phyloP scores from a whole-genome alignment of 35 echinoderm and acorn worm genomes.

The Diadema setosum region DNA sequence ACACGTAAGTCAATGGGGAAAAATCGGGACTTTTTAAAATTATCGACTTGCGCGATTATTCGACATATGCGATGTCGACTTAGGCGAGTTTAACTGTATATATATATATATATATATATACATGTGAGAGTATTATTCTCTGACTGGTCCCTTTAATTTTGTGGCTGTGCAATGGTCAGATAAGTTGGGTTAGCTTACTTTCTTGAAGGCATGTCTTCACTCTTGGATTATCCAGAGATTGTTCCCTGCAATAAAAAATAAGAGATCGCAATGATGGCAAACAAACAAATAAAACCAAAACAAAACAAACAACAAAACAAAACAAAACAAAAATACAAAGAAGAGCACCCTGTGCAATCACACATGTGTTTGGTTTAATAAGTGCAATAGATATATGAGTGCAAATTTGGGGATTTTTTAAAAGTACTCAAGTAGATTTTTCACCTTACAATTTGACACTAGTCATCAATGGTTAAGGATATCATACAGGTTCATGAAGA shows the following conservation, averaged over 20 bases:
- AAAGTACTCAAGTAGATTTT: background rate
- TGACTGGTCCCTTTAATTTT: too few relatives aligned
- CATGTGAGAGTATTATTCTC: background rate
- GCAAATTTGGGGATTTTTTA: background rate
- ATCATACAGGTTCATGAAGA: too few relatives aligned
- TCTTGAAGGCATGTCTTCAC: conserved; percentile 67
- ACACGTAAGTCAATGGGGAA: too few relatives aligned
- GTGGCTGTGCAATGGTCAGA: background rate
- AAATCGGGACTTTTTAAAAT: too few relatives aligned
- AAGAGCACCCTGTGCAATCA: too few relatives aligned
- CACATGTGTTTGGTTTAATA: too few relatives aligned
- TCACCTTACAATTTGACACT: too few relatives aligned
- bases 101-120: too few relatives aligned
- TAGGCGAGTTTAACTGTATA: too few relatives aligned
- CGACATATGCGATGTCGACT: too few relatives aligned
- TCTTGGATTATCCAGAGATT: conserved; percentile 82
- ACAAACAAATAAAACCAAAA: background rate
- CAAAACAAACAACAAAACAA: background rate
- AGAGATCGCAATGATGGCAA: background rate
- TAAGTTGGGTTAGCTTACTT: conserved; percentile 52
- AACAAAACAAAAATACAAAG: background rate
- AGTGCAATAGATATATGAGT: background rate
- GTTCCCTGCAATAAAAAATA: conserved; percentile 60
- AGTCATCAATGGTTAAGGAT: too few relatives aligned
- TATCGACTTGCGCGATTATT: too few relatives aligned